Percentiles rank a stretch among this genome's conserved stretches.
Evolutionary conservation across 2,797 vertebrate species (phyloP).

Genomic region (Mionectes olivaceus): DNA sequence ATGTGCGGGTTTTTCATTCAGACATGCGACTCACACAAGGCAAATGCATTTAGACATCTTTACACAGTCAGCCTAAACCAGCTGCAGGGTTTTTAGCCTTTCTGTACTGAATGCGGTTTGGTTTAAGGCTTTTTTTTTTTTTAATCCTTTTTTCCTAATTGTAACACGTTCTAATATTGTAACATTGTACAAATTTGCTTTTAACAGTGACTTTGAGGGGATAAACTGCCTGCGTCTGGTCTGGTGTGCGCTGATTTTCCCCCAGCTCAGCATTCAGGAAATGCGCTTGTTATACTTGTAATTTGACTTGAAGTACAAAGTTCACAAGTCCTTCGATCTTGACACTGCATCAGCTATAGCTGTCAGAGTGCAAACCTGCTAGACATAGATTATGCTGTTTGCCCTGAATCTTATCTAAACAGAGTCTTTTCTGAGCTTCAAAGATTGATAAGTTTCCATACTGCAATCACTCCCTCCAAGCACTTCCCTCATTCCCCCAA

Average conservation of each 20-base stretch:
- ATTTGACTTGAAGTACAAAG: slow-evolving; percentile 29
- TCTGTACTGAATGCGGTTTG: neutral
- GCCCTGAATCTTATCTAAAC: slow-evolving; percentile 46
- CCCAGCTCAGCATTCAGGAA: neutral
- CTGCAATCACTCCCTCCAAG: neutral
- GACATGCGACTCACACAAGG: neutral
- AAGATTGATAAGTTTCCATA: slow-evolving; percentile 1
- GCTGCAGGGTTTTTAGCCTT: neutral
- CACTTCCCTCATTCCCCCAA: neutral
- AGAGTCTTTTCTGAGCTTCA: slow-evolving; percentile 9
- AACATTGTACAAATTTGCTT: neutral
- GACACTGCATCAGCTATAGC: slow-evolving; percentile 22
- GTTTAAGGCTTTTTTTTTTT: neutral
- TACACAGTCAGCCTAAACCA: neutral
- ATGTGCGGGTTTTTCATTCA: neutral
- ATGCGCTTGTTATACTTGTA: neutral
- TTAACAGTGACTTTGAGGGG: neutral
- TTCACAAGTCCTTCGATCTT: neutral
- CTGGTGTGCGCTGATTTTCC: neutral
- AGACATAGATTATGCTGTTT: slow-evolving; percentile 35
- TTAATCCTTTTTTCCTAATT: neutral
- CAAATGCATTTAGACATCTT: neutral
- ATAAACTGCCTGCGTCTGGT: neutral
- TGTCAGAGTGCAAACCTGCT: slow-evolving; percentile 25
- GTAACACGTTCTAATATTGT: neutral